Evolutionary conservation across 53 echinoderm and acorn worm genomes (phyloP), one percentile per base, ranked within the genome.

Genomic region (Arbacia lixula): DNA sequence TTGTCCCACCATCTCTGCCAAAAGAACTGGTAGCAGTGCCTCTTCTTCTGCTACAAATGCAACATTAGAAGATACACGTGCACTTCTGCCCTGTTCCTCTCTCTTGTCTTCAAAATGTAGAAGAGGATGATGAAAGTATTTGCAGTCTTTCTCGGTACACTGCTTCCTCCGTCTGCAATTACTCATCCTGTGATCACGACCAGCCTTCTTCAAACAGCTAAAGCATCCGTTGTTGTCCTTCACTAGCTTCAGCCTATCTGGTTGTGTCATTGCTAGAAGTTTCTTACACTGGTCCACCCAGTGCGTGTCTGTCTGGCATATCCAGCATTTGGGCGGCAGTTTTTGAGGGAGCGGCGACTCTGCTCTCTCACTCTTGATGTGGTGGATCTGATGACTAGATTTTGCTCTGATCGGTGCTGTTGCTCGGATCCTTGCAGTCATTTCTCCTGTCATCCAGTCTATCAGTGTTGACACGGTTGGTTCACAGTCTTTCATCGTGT

Each of bases 141-240:
- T 50, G 27, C 89, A 92, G 24, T 87, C 56, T 38, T 26, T 76
- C 53, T 93, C 90, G 30, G 78, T 75, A 20, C 91, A 94, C 54
- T 86, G 84, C 12, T 65, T 68, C 60, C 77, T 87, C 35, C 84
- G 82, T 12, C 68, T 86, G 40, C 88, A 94, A n/a, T 79, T 86
- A 2, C 55, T 55, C 54, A 91, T 77, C 3, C 75, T 39, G 33
- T 94, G 94, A 19, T 71, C 50, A 36, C 35, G 65, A 2, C 93
- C 90, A 1, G 86, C 94, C 49, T 66, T 85, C 66, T 94, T 94
- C 30, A 94, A 49, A 61, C 94, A 94, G 34, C 87, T 83, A 73
- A 71, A 94, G 31, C 91, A 94, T 6, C 89, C 94, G 49, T 85
- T 51, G 30, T 84, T 88, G 0, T 91, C 84, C 38, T 84, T 94